Percentiles rank a stretch among this genome's conserved stretches.
Conservation (phyloP, 2,888 invertebrate genomes). For the Matsumyia berberina region DNA sequence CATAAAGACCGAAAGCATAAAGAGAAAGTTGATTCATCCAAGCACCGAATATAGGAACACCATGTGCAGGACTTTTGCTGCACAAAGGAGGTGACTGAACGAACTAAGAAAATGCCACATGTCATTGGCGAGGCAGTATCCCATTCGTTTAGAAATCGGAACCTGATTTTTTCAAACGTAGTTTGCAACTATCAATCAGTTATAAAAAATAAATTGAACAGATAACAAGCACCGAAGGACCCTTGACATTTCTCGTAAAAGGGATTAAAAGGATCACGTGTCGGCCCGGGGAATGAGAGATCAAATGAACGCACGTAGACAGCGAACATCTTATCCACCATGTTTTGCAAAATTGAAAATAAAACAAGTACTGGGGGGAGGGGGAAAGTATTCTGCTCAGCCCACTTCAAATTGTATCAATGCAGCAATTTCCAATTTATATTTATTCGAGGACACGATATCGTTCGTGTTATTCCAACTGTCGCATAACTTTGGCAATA, state of each 20-base stretch:
- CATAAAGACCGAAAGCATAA: slow-evolving; percentile 9
- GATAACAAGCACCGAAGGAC: slow-evolving; percentile 39
- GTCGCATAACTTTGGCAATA: slow-evolving; percentile 80
- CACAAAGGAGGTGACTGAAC: slow-evolving; percentile 27
- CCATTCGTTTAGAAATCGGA: slow-evolving; percentile 14
- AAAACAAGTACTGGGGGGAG: slow-evolving; percentile 12
- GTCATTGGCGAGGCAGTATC: slow-evolving; percentile 18
- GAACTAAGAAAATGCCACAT: slow-evolving; percentile 33
- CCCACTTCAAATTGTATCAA: slow-evolving; percentile 33
- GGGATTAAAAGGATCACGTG: slow-evolving; percentile 44
- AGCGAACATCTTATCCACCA: not conserved
- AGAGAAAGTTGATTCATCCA: slow-evolving; percentile 51
- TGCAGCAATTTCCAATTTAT: slow-evolving; percentile 58
- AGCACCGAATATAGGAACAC: not conserved
- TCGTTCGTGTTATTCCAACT: slow-evolving; percentile 79
- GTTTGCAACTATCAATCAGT: slow-evolving; percentile 51
- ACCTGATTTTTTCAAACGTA: slow-evolving; percentile 22
- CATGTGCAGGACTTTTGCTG: slow-evolving; percentile 5
- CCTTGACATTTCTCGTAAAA: slow-evolving; percentile 3
- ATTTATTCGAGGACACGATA: slow-evolving; percentile 68
- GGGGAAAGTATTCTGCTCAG: not conserved
- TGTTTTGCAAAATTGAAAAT: slow-evolving; percentile 15
- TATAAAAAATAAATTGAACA: slow-evolving; percentile 56
- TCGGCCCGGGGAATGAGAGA: not conserved
- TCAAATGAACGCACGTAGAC: slow-evolving; percentile 27